Conservation (phyloP, 1,140 invertebrate species). For the Parapsyche elsis region DNA sequence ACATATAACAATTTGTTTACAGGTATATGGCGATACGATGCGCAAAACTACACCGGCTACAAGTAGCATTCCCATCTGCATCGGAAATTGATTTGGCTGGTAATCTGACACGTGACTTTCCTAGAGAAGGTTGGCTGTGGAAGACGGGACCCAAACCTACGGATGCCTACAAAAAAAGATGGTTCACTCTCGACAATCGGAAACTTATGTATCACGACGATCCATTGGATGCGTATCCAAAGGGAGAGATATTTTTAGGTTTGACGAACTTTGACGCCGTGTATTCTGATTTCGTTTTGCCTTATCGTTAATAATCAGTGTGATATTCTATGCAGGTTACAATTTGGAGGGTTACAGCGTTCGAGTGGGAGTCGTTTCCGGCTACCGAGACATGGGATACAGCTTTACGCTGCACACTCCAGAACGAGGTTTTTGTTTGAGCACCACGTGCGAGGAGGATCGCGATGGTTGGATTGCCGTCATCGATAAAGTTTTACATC, state of each 20-base stretch:
- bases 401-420: conserved; percentile 91
- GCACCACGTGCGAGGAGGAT: conserved; percentile 81
- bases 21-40: conserved; percentile 91
- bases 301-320: neutral
- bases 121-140: conserved; percentile 88
- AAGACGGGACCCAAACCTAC: conserved; percentile 85
- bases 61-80: conserved; percentile 85
- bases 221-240: conserved; percentile 85
- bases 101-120: conserved; percentile 83
- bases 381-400: conserved; percentile 79
- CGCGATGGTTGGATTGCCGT: conserved; percentile 83
- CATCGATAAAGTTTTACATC: conserved; percentile 80
- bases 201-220: conserved; percentile 94
- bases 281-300: too few species aligned
- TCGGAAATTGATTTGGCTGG: conserved; percentile 80
- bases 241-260: conserved; percentile 90
- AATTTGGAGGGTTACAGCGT: conserved; percentile 80
- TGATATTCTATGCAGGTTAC: conserved; percentile 69
- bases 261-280: conserved; percentile 44
- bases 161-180: conserved; percentile 85
- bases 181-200: conserved; percentile 89
- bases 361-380: conserved; percentile 70
- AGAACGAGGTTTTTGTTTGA: conserved; percentile 83
- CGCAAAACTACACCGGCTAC: conserved; percentile 83
- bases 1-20: conserved; percentile 68